Conservation (phyloP, 2,113 vertebrate species). For the Albula goreensis region DNA sequence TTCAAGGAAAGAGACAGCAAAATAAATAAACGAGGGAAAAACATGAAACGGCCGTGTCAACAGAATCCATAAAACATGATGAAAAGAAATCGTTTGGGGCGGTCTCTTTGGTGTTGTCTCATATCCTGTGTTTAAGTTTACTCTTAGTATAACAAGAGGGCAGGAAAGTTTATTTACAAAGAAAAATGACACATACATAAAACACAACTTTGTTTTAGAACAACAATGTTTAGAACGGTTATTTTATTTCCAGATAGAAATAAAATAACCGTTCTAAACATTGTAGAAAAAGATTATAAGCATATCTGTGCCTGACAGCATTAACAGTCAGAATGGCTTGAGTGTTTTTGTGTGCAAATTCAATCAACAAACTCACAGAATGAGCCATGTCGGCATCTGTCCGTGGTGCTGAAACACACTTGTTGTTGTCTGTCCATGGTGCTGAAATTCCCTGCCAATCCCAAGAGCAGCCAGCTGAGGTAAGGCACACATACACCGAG, state of each 20-base stretch:
- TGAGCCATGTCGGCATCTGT: conserved; percentile 11
- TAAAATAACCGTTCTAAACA: background rate
- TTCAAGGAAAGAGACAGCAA: background rate
- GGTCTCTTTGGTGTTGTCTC: background rate
- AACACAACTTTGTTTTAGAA: too few relatives aligned
- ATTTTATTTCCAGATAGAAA: too few relatives aligned
- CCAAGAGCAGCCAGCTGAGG: background rate
- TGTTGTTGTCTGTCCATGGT: background rate
- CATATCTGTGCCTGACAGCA: background rate
- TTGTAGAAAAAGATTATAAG: background rate
- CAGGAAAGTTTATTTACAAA: background rate
- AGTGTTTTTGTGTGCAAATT: background rate
- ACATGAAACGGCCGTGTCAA: background rate
- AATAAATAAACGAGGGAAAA: background rate
- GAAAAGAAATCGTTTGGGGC: too few relatives aligned
- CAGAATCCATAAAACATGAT: too few relatives aligned
- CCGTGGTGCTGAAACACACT: conserved; percentile 12
- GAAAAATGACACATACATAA: background rate
- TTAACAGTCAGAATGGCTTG: background rate
- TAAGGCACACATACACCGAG: background rate
- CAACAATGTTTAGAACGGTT: too few relatives aligned
- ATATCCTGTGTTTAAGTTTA: too few relatives aligned
- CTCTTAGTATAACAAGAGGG: background rate
- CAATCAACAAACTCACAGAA: conserved; percentile 43
- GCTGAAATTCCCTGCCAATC: background rate